Evolutionary conservation across 2,113 vertebrate species (phyloP), one percentile per base, ranked within the genome.

Genomic region (Oncorhynchus gorbuscha): DNA sequence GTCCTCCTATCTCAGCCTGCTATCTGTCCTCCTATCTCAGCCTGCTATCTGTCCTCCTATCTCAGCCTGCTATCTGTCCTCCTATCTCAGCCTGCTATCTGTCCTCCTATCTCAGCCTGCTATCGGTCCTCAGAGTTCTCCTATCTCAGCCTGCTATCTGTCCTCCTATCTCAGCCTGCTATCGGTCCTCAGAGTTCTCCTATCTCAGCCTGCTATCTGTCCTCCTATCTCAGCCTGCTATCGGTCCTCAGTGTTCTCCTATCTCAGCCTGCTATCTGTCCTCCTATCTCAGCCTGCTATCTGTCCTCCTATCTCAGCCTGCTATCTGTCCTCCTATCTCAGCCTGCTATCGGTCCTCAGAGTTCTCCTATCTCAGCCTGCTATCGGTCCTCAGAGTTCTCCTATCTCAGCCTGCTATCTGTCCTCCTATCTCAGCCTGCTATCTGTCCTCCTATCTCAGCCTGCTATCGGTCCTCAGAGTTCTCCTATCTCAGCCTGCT

Each of bases 151-250:
- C n/a, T n/a, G n/a, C n/a, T n/a, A n/a, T n/a, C n/a, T n/a, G n/a
- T n/a, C n/a, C n/a, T 79, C 76, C 3, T 28, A 28, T 28, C 28
- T 28, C 28, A 3, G 28, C 28, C 28, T 28, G 16, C n/a, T 61
- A 71, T 91, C 83, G 84, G 72, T 72, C 49, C 68, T 79, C 77
- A 73, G 80, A 49, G 48, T 49, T 81, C 77, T 79, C 77, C 76
- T 28, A 28, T 28, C 28, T 28, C 28, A 3, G 28, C 28, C 28
- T 28, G 16, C n/a, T 61, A 71, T 91, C 83, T 84, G 72, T 72
- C 49, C 24, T 24, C 24, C 1, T 1, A 24, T n/a, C n/a, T n/a
- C n/a, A n/a, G n/a, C n/a, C n/a, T n/a, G n/a, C n/a, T n/a, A n/a
- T n/a, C n/a, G n/a, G n/a, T n/a, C n/a, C n/a, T n/a, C n/a, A n/a